Conservation (phyloP, 2,888 invertebrate genomes). For the Allophyes oxyacanthae region DNA sequence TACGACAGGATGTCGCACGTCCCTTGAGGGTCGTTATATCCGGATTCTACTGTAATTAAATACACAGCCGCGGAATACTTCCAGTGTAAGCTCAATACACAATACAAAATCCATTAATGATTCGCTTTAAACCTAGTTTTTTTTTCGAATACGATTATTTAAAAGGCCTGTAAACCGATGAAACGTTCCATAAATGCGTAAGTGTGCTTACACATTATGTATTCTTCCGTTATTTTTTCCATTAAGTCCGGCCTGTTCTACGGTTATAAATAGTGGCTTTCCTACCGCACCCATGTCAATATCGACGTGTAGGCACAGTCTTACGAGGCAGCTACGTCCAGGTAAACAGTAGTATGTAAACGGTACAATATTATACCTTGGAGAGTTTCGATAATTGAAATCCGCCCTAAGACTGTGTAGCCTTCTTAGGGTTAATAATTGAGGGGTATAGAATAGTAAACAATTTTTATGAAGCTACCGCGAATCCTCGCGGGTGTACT, state of each 20-base stretch:
- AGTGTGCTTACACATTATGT: constrained; percentile 35
- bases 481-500: constrained; percentile 35
- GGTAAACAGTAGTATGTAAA: constrained; percentile 56
- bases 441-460: constrained; percentile 28
- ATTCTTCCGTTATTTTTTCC: constrained; percentile 48
- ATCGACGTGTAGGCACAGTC: constrained; percentile 56
- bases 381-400: constrained; percentile 55
- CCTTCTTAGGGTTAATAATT: constrained; percentile 40
- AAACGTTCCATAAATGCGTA: constrained; percentile 26
- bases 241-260: constrained; percentile 29
- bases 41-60: too few species aligned
- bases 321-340: constrained; percentile 34
- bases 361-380: constrained; percentile 41
- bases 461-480: constrained; percentile 50
- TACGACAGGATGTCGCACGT: too few species aligned
- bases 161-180: constrained; percentile 18
- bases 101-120: too few species aligned
- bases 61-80: too few species aligned
- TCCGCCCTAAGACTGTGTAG: constrained; percentile 28
- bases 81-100: too few species aligned
- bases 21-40: too few species aligned
- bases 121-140: too few species aligned
- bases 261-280: constrained; percentile 62
- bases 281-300: constrained; percentile 67
- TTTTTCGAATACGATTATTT: not conserved